Evolutionary conservation across 2,888 invertebrate species (phyloP).

Genomic region (Philonicus albiceps): DNA sequence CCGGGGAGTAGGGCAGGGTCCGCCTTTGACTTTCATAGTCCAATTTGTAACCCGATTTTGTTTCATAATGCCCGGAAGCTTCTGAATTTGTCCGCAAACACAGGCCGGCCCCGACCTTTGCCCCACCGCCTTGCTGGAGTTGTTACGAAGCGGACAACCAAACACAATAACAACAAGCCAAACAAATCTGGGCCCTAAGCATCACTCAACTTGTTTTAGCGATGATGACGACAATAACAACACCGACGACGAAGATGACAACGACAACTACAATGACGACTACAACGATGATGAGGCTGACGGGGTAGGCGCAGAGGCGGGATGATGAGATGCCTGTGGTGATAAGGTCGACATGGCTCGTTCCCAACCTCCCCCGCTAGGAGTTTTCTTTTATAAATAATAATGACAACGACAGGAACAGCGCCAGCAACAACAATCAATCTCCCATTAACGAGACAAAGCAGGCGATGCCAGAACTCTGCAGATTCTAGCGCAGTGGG

Average conservation of each 20-base stretch:
- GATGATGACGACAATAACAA: background rate
- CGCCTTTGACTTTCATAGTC: background rate
- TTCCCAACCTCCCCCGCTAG: background rate
- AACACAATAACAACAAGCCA: background rate
- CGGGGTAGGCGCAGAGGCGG: background rate
- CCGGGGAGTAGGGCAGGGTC: background rate
- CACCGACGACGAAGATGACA: background rate
- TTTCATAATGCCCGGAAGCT: background rate
- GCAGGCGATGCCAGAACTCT: background rate
- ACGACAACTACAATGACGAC: background rate
- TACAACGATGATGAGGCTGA: background rate
- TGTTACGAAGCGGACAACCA: background rate
- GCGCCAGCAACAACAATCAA: background rate
- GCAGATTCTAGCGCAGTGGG: background rate
- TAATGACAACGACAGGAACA: background rate
- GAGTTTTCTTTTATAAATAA: background rate
- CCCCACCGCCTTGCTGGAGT: background rate
- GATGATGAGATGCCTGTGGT: background rate
- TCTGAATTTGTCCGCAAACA: background rate
- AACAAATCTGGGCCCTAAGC: background rate
- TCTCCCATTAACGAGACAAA: background rate
- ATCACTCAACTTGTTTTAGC: background rate
- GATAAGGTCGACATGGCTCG: background rate
- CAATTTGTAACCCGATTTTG: background rate
- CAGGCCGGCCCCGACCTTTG: background rate